Evolutionary conservation across 1,140 invertebrate genomes (phyloP), one percentile per base, ranked within the genome.

Genomic region (Drosophila seguyi): DNA sequence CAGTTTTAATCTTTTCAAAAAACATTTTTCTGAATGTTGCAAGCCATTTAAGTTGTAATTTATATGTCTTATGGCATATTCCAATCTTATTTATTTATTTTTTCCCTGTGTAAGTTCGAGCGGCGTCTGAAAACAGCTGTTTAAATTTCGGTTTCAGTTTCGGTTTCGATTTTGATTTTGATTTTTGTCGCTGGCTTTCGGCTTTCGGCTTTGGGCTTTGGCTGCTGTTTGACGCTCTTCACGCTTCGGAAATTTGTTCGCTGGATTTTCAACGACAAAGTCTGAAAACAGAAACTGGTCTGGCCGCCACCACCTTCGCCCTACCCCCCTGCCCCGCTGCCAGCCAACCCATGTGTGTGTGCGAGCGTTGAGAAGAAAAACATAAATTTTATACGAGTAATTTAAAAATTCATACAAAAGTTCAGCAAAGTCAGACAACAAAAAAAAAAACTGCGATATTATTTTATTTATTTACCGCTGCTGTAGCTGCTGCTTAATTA

Each of bases 201-300:
- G 31, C 39, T 36, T 8, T 18, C 18, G 41, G 41, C 42, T 44
- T n/a, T 47, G 45, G 45, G 53, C 36, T 14, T 50, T 27, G 41
- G 31, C 52, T 55, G 56, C 36, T 56, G 69, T 52, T 56, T 38
- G 58, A 34, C 68, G 57, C 73, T 83, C 72, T 84, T 85, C 81
- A 85, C 81, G 81, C 73, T 85, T 85, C 81, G 81, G 67, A 78
- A 85, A 85, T 81, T 81, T 85, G 41, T 61, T 85, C 59, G 56
- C 72, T 68, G 76, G 81, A 69, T 85, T 87, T 87, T 87, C 67
- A 87, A 47, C 75, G 69, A 82, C 79, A 79, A 58, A 81, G 61
- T 83, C 69, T 53, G 80, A 75, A 84, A 72, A 72, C 81, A 67
- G 76, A 83, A 87, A 87, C 83, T 87, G 83, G 83, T 87, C 83